These are phyloP conservation scores for Netelia melanura DNA, from an alignment of 2,888 invertebrate genomes.

Conservation along the genomic window DNA sequence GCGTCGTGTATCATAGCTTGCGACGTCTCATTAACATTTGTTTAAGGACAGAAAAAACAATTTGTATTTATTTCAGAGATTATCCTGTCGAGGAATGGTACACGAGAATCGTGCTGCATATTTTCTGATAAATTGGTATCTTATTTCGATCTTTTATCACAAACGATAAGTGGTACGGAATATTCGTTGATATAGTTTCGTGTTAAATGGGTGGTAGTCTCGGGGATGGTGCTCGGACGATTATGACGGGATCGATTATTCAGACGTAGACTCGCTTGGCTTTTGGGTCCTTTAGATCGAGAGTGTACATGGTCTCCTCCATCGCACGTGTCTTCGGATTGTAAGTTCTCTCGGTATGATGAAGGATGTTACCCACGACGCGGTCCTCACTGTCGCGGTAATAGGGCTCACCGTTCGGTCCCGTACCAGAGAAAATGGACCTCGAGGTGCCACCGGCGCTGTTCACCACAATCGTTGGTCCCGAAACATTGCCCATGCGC, in stretches of 20 bases:
- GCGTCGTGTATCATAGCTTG: too few species aligned
- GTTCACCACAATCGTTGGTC: slow-evolving; percentile 58
- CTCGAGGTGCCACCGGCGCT: slow-evolving; percentile 51
- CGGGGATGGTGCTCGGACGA: neutral
- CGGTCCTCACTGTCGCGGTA: slow-evolving; percentile 69
- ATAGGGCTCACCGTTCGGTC: slow-evolving; percentile 72
- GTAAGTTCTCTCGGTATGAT: slow-evolving; percentile 71
- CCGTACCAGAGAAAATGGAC: slow-evolving; percentile 69
- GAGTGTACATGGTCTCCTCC: slow-evolving; percentile 67
- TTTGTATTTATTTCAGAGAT: too few species aligned
- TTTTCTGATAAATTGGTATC: too few species aligned
- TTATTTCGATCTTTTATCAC: too few species aligned
- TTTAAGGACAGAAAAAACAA: too few species aligned
- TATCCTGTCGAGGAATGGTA: too few species aligned
- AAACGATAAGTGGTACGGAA: too few species aligned
- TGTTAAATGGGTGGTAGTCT: too few species aligned
- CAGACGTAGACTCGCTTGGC: slow-evolving; percentile 70
- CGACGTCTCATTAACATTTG: too few species aligned
- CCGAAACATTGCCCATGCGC: slow-evolving; percentile 13
- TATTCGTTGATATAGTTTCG: too few species aligned
- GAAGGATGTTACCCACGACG: slow-evolving; percentile 67
- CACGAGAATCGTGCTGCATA: too few species aligned
- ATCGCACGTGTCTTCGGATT: slow-evolving; percentile 63
- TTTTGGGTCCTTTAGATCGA: slow-evolving; percentile 72
- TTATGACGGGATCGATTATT: neutral